Conservation (phyloP, 1,140 invertebrate species). For the Monochamus saltuarius region DNA sequence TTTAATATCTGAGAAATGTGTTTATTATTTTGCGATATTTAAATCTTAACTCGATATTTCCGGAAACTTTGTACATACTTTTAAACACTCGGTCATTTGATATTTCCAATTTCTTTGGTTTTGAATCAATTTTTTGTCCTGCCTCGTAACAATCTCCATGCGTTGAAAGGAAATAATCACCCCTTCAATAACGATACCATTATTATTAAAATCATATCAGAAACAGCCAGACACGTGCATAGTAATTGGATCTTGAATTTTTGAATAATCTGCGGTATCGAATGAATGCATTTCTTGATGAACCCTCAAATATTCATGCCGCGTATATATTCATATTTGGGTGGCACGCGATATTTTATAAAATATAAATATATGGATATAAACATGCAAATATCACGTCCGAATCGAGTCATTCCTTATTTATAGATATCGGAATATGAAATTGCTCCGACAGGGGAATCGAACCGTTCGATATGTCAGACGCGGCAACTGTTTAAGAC, state of each 20-base stretch:
- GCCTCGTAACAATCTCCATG: not conserved
- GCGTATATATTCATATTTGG: conserved; percentile 25
- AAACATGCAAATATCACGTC: conserved; percentile 30
- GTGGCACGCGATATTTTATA: conserved; percentile 31
- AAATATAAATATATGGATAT: conserved; percentile 27
- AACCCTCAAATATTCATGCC: conserved; percentile 32
- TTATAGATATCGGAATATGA: too few relatives aligned
- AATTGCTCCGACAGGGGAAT: too few relatives aligned
- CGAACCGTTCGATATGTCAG: too few relatives aligned
- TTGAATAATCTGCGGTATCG: conserved; percentile 28
- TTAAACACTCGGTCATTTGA: too few relatives aligned
- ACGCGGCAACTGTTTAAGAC: too few relatives aligned
- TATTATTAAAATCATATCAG: not conserved
- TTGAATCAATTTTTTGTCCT: not conserved
- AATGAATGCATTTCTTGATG: conserved; percentile 29
- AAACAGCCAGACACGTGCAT: conserved; percentile 15
- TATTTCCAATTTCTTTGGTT: too few relatives aligned
- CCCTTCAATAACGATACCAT: too few relatives aligned
- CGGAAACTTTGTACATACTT: too few relatives aligned
- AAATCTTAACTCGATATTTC: too few relatives aligned
- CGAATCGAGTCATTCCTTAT: not conserved
- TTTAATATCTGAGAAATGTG: too few relatives aligned
- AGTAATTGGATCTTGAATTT: conserved; percentile 21
- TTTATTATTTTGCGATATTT: too few relatives aligned
- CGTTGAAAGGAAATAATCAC: not conserved